Evolutionary conservation across 2,113 vertebrate genomes (phyloP).

Genomic region (Tinamus guttatus): DNA sequence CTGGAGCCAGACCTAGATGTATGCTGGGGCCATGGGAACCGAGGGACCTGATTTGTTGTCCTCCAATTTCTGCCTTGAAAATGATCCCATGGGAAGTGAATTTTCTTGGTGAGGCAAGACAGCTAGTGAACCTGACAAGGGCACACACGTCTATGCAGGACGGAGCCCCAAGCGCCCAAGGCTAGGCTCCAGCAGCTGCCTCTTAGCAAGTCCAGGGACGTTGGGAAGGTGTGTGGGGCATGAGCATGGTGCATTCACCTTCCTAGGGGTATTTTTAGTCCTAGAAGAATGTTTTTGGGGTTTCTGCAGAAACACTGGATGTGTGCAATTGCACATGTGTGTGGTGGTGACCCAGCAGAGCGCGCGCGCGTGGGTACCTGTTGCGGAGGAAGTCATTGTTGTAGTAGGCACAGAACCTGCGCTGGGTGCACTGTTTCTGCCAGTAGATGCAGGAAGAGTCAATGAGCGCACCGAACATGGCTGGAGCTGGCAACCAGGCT

Average conservation of each 20-base stretch:
- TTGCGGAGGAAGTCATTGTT: slow-evolving; percentile 88
- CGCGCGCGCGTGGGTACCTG: slow-evolving; percentile 79
- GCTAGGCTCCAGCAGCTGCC: background rate
- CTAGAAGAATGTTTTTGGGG: background rate
- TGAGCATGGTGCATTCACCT: background rate
- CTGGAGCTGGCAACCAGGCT: slow-evolving; percentile 94
- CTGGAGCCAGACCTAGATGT: background rate
- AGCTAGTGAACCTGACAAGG: background rate
- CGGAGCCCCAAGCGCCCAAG: background rate
- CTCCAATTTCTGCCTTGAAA: background rate
- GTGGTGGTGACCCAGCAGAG: too few relatives aligned
- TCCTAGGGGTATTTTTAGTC: background rate
- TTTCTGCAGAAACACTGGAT: background rate
- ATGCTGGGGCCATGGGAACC: background rate
- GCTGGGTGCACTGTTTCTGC: slow-evolving; percentile 81
- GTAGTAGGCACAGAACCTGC: slow-evolving; percentile 90
- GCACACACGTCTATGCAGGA: background rate
- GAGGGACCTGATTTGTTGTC: background rate
- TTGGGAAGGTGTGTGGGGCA: background rate
- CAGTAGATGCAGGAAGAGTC: slow-evolving; percentile 92
- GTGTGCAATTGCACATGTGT: background rate
- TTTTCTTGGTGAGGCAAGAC: background rate
- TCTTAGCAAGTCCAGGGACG: background rate
- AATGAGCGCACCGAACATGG: slow-evolving; percentile 90
- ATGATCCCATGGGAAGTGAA: background rate